Evolutionary conservation across 2,113 vertebrate genomes (phyloP), one percentile per base, ranked within the genome.

Genomic region (Leptobrachium ailaonicum): DNA sequence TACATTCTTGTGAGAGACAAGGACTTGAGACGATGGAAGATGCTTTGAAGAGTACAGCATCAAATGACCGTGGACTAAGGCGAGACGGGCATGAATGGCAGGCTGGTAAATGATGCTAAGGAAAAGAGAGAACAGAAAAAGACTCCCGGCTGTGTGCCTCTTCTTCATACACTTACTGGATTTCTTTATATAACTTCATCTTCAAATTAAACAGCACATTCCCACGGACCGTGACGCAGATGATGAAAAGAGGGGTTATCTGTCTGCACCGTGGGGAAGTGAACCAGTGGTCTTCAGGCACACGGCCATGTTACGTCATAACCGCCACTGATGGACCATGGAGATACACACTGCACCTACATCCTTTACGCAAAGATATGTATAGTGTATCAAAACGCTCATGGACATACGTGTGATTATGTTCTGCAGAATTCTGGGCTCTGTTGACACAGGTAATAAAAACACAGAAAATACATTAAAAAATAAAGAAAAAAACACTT

Each of bases 151-250:
- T 60, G 56, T 2, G 47, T 50, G 56, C 11, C 3, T 60, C 56
- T n/a, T 60, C 56, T 60, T 60, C 4, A 3, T 60, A n/a, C 56
- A 60, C 56, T 60, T 60, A 60, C 56, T 60, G 56, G 13, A 60
- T n/a, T 50, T 50, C 47, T 50, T 50, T 60, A 60, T 60, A 60
- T 60, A 60, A n/a, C 56, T 60, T 60, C 56, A 60, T 60, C 56
- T 60, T 60, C 56, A 11, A 60, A 60, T 12, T 13, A 60, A 60
- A 60, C 56, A 60, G 56, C 56, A 60, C 56, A 6, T 60, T 60
- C 56, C 10, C 56, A 60, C 11, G 56, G 13, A 60, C 10, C 56
- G 3, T 60, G 56, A 60, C 14, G 13, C 13, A 60, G 10, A 2
- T 60, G 62, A 64, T 1, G 32, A 20, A 64, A 64, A 2, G 20